Base-by-base conservation (phyloP, 2,888 invertebrate genomes). In the Drosophila mimica region DNA sequence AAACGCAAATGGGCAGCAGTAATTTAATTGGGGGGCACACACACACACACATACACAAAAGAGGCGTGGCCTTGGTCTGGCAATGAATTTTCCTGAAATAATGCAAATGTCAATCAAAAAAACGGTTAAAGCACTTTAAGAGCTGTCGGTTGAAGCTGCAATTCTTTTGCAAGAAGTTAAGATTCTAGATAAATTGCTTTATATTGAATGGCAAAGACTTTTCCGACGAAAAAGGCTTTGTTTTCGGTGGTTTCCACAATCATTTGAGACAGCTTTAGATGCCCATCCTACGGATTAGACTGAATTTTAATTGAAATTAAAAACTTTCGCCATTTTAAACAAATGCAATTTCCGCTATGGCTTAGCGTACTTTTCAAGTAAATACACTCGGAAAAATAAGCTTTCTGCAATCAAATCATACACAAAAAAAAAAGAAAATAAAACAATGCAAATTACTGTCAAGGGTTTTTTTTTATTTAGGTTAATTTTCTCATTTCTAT, bases 301-400 rank as follows among this genome's bases (percentile, higher is more conserved):
- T 68, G 59, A 73, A 79, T 88, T 79, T 88, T 75, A 88, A 84
- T 84, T 82, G 64, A 67, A 74, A 70, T 82, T 68, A 71, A 53
- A 59, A 53, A 73, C 72, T 68, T 88, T 79, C 79, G 67, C 70
- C 52, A 33, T 64, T 71, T 76, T 66, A 70, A 61, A 70, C 67
- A 57, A 76, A 83, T 79, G 77, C 88, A 88, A 83, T 83, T 83
- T 83, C 79, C 88, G 75, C 64, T 51, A 13, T 49, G 36, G 15
- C 25, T 64, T 43, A 43, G 33, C 43, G 17, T 28, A 17, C 58
- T 70, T 20, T 51, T 25, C 36, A 48, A 17, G n/a, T 33, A 40
- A 31, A 11, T 36, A 46, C 54, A 40, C 69, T 68, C 13, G 6
- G 17, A 31, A 31, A 43, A 57, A 56, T 9, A 4, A 20, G 15